Evolutionary conservation across 2,113 vertebrate species (phyloP).

Genomic region (Oncorhynchus gorbuscha): DNA sequence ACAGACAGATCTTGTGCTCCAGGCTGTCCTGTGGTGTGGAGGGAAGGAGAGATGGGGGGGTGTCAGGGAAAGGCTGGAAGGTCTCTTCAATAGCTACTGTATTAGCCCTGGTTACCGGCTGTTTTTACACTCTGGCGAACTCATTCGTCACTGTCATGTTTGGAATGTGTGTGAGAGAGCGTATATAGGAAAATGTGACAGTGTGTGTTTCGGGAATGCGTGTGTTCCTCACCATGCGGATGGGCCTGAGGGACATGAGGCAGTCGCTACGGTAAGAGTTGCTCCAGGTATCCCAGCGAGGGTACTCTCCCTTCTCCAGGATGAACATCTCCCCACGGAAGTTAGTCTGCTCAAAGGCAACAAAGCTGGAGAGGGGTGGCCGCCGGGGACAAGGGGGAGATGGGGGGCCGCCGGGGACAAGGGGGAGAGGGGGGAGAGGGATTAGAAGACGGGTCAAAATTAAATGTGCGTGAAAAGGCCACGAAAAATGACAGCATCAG

Average conservation of each 20-base stretch:
- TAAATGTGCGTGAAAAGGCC: not conserved
- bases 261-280: constrained; percentile 94
- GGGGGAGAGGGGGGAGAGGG: constrained; percentile 23
- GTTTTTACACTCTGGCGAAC: no score
- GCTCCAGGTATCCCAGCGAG: constrained; percentile 96
- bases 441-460: constrained; percentile 25
- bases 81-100: no score
- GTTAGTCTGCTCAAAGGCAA: constrained; percentile 91
- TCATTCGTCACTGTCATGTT: no score
- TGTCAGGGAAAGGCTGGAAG: not conserved
- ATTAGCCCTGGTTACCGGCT: no score
- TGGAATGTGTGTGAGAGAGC: no score
- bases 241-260: constrained; percentile 90
- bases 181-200: no score
- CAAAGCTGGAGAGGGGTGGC: constrained; percentile 78
- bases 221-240: constrained; percentile 81
- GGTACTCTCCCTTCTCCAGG: constrained; percentile 95
- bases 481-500: not conserved
- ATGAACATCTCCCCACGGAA: constrained; percentile 96
- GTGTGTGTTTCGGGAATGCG: no score
- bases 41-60: no score
- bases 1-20: constrained; percentile 92
- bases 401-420: constrained; percentile 26
- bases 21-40: constrained; percentile 77
- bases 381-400: constrained; percentile 39